phyloP scores from a whole-genome alignment of 2,113 vertebrate genomes.

The Falco punctatus region DNA sequence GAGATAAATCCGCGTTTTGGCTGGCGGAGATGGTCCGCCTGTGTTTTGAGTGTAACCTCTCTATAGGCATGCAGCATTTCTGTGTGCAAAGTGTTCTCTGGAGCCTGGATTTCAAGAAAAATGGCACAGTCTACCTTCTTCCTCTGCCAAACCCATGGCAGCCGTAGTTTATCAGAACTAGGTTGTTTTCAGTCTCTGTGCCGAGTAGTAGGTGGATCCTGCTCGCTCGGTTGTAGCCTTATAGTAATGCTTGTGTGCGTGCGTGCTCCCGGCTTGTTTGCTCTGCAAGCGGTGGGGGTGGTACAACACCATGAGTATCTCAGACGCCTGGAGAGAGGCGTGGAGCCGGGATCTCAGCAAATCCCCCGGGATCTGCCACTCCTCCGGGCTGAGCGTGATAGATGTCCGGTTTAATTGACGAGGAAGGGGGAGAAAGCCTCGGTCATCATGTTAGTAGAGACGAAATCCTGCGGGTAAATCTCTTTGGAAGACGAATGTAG shows the following conservation, averaged over 20 bases:
- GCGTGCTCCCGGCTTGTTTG: not conserved
- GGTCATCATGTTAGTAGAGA: accelerated
- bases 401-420: not conserved
- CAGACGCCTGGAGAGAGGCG: not conserved
- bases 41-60: not conserved
- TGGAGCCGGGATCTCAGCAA: not conserved
- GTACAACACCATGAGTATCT: not conserved
- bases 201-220: constrained; percentile 16
- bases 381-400: not conserved
- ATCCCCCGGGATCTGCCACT: not conserved
- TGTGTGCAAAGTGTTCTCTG: not conserved
- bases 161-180: not conserved
- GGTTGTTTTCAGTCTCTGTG: not conserved
- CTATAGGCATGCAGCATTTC: not conserved
- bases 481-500: not conserved
- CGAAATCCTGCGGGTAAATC: not conserved
- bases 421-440: not conserved
- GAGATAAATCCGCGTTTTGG: not conserved
- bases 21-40: not conserved
- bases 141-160: not conserved
- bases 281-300: not conserved
- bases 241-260: constrained; percentile 12
- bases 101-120: not conserved
- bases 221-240: constrained; percentile 6
- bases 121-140: not conserved